Conservation (phyloP, 2,113 vertebrate species). For the Verasper variegatus region DNA sequence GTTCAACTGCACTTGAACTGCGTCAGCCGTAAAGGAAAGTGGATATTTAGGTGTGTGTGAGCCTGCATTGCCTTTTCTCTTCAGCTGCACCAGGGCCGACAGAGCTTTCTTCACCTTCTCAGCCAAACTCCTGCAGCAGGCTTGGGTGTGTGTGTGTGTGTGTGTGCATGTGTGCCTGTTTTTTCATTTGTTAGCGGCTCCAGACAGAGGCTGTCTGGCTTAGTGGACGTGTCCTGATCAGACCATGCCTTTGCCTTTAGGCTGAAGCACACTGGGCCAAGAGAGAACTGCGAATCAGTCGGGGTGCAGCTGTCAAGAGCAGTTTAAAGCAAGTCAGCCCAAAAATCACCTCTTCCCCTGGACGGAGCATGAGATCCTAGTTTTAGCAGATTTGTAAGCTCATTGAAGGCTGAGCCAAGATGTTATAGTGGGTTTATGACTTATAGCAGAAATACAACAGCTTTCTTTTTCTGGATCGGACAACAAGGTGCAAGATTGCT, state of each 20-base stretch:
- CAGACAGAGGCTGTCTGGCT: conserved; percentile 53
- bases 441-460: too few relatives aligned
- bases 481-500: neutral
- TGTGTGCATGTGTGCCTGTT: conserved; percentile 1
- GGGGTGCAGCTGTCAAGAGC: conserved; percentile 55
- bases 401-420: conserved; percentile 1
- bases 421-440: neutral
- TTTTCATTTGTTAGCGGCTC: conserved; percentile 44
- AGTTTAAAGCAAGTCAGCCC: conserved; percentile 48
- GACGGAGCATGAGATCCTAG: conserved; percentile 23
- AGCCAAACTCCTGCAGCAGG: conserved; percentile 39
- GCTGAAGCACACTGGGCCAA: conserved; percentile 37
- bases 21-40: neutral
- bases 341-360: neutral
- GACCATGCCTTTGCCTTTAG: conserved; percentile 47
- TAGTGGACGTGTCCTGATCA: conserved; percentile 52
- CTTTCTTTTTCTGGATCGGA: neutral
- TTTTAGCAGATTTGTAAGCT: conserved; percentile 36
- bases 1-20: neutral
- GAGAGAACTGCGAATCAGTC: conserved; percentile 42
- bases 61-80: conserved; percentile 2
- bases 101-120: conserved; percentile 18
- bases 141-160: too few relatives aligned
- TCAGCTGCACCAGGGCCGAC: conserved; percentile 34
- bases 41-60: neutral